These are phyloP conservation scores for Catamblyrhynchus diadema DNA, from an alignment of 2,797 vertebrate genomes.

Conservation along the genomic window DNA sequence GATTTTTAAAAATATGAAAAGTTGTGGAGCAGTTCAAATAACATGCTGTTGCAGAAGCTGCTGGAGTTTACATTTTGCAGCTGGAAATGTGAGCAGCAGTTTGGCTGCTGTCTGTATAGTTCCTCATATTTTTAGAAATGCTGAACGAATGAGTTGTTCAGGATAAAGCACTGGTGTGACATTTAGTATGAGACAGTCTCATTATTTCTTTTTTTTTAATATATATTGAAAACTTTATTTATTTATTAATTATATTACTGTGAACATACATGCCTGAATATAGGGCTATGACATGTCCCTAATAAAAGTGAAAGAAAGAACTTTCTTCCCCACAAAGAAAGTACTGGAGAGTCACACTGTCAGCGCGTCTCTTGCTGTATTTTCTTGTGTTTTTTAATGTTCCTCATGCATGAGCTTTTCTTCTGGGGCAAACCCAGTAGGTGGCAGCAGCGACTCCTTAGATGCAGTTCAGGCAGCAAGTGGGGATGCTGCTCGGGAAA, in stretches of 20 bases:
- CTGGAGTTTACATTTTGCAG: background rate
- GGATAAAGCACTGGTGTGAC: background rate
- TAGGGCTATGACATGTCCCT: background rate
- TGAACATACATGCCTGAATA: background rate
- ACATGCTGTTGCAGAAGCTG: background rate
- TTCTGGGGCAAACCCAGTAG: background rate
- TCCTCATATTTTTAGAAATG: background rate
- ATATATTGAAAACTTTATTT: background rate
- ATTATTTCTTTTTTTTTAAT: background rate
- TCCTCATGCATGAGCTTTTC: background rate
- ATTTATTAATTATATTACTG: background rate
- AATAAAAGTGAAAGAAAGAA: background rate
- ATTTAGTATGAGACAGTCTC: background rate
- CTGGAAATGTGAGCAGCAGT: background rate
- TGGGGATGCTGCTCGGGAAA: background rate
- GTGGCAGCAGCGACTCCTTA: background rate
- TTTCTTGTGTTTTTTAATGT: background rate
- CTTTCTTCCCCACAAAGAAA: background rate
- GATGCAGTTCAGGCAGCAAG: fast-evolving
- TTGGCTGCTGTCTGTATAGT: background rate
- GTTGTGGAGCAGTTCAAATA: background rate
- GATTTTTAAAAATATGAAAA: background rate
- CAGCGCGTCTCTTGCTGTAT: background rate
- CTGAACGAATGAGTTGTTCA: background rate
- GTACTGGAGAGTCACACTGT: fast-evolving